A percentile compares a stretch with the other conserved stretches of the same genome.
Conservation (phyloP, 2,888 invertebrate species). For the Campoplex nolae region DNA sequence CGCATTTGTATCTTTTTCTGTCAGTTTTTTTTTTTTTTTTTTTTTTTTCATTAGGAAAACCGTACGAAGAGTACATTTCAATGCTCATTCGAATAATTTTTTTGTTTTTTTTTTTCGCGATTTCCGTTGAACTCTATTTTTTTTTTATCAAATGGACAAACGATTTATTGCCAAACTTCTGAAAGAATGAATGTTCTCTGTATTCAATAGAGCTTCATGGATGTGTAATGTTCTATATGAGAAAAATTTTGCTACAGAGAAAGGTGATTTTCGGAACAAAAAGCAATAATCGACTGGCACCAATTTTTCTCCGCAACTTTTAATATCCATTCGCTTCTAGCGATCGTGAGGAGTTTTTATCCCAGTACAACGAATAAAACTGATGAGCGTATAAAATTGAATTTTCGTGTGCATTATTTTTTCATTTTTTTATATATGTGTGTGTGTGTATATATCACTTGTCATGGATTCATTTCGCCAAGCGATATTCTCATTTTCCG, state of each 20-base stretch:
- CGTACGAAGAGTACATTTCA: not conserved
- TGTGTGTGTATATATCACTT: not conserved
- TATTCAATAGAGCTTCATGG: not conserved
- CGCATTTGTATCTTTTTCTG: not conserved
- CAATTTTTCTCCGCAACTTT: constrained; percentile 39
- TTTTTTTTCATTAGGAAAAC: not conserved
- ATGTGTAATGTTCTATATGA: not conserved
- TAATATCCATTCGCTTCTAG: constrained; percentile 51
- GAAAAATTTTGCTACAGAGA: not conserved
- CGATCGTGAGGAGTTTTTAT: constrained; percentile 25
- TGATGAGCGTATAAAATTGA: constrained; percentile 54
- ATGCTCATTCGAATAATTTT: not conserved
- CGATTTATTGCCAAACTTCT: not conserved
- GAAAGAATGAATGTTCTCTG: not conserved
- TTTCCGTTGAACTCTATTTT: no score
- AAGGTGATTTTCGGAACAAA: constrained; percentile 15
- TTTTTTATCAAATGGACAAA: not conserved
- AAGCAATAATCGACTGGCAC: constrained; percentile 42
- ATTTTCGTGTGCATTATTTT: constrained; percentile 42
- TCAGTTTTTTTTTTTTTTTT: not conserved
- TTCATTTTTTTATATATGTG: not conserved
- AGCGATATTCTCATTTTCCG: constrained; percentile 11
- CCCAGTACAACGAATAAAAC: constrained; percentile 40
- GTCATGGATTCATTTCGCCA: not conserved
- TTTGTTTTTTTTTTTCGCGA: not conserved